Base-by-base conservation (phyloP, 2,113 vertebrate species). In the Myotis brandtii region DNA sequence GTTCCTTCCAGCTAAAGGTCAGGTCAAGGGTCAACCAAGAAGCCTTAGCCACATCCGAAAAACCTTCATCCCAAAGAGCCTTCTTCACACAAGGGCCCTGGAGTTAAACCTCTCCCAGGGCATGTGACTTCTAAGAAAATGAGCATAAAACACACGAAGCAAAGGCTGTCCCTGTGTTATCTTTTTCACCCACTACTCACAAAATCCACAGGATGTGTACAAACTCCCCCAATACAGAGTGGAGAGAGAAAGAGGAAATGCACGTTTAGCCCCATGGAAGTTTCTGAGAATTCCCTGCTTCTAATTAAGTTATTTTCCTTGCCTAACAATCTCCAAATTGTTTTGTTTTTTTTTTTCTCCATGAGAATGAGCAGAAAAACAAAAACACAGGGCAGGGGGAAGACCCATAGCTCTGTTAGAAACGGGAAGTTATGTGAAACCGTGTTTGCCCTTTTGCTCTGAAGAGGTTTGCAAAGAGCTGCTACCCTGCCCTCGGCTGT, bases 231-330 rank as follows among this genome's bases (percentile, higher is more conserved):
- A 77, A 84, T 40, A 20, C 59, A 23, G 0, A 7, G 17, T 37
- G 37, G 25, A 83, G 32, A 12, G 48, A 20, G 52, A 34, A 72
- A 46, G 67, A 91, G 46, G 40, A 32, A 64, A 70, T 37, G 76
- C 37, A 40, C 46, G 67, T 72, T 91, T 21, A 70, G 27, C 6
- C 8, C 69, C 34, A 7, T 83, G 77, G n/a, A 86, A 66, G 50
- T 94, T 96, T 97, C 88, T 83, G 93, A 64, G 54, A 32, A 89
- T 76, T 46, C 6, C 72, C 86, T 96, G 95, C 88, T 97, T 96
- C 80, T 95, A 96, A 97, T 97, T 96, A 96, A 95, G 85, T 82
- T 91, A 88, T 94, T 95, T 94, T 88, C 59, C 67, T 93, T 87
- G 84, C 77, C 43, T 46, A 95, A 89, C 59, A 95, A 81, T 88